These are phyloP conservation scores for Sylvilagus floridanus DNA, from an alignment of 2,797 vertebrate genomes.

Conservation along the genomic window DNA sequence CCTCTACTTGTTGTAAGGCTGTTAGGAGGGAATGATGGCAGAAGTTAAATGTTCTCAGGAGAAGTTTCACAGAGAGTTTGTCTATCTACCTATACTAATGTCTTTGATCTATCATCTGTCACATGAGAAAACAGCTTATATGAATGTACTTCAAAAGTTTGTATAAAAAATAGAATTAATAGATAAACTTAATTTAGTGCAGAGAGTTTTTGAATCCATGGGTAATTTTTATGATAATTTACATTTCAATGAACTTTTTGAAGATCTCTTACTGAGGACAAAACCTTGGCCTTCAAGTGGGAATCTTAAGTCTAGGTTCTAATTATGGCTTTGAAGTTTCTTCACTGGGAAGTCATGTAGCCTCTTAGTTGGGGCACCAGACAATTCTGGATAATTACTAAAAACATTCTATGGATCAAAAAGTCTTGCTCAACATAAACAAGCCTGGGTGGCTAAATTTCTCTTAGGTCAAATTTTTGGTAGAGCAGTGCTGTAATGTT, in stretches of 20 bases:
- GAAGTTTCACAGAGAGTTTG: neutral
- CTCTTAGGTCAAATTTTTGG: neutral
- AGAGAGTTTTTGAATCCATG: no score
- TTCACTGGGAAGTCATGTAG: neutral
- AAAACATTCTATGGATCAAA: neutral
- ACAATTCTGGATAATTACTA: neutral
- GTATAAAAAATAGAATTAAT: no score
- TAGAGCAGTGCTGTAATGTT: neutral
- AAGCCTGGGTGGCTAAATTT: neutral
- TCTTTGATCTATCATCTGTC: neutral
- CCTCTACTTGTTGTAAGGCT: neutral
- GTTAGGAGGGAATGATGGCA: neutral
- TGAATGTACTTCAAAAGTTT: no score
- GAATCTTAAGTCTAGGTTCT: constrained; percentile 33
- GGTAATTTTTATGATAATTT: no score
- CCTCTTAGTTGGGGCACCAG: neutral
- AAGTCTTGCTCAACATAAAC: neutral
- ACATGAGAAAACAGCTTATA: no score
- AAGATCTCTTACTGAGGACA: neutral
- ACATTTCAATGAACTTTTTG: neutral
- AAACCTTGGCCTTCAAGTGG: neutral
- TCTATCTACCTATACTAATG: neutral
- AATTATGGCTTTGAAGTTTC: neutral
- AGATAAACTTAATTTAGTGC: no score
- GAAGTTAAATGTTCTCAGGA: constrained; percentile 21